Base-by-base conservation (phyloP, 2,888 invertebrate genomes). In the Limenitis camilla region DNA sequence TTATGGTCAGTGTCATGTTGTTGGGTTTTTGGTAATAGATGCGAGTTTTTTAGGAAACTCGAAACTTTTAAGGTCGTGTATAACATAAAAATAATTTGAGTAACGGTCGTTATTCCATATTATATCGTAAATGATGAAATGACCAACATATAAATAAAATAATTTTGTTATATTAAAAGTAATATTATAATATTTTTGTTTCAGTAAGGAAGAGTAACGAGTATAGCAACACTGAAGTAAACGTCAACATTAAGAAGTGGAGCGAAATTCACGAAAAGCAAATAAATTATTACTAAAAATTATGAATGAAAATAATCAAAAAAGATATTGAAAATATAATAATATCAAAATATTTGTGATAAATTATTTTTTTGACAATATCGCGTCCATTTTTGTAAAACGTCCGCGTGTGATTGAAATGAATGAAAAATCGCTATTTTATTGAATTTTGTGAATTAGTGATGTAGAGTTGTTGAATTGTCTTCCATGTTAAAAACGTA, bases 251-350 rank as follows among this genome's bases (percentile, higher is more conserved):
- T 67, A 65, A 63, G 67, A 76, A 79, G 72, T 73, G 76, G 78
- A 80, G 81, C 81, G 80, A 84, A 80, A 81, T 74, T 69, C 74
- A 69, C 72, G 70, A 67, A 63, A 67, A 64, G 58, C 58, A 64
- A 62, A 33, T 56, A 67, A 72, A n/a, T n/a, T n/a, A 74, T 76
- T 76, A 56, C 63, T 63, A 57, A 63, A 59, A 72, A 77, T 84
- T 70, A 82, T 85, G 84, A 85, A 84, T 85, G 83, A 82, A 84
- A 81, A 71, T 63, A 68, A 59, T 55, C 58, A 45, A 58, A 65
- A 61, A 66, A 70, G 55, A 63, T 66, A 63, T 53, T 65, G 61
- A 69, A 68, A 53, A 44, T 33, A 58, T 36, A 29, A 30, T 29
- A 36, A 31, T 31, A 49, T 43, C 9, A 32, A 11, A 29, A 32